Conservation (phyloP, 1,140 invertebrate species). For the Drosophila lacertosa region DNA sequence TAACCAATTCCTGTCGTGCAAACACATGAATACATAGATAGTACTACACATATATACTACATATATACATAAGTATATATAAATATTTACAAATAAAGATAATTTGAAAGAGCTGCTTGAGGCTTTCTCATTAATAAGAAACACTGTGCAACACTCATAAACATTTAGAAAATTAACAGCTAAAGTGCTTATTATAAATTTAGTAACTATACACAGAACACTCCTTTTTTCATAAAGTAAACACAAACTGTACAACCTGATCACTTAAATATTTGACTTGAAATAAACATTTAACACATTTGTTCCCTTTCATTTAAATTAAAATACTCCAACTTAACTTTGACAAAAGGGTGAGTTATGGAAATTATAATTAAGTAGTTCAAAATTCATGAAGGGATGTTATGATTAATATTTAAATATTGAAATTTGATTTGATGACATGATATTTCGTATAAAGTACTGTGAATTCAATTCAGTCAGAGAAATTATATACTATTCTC, state of each 20-base stretch:
- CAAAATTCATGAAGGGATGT: constrained; percentile 21
- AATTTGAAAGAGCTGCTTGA: constrained; percentile 39
- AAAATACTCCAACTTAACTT: constrained; percentile 6
- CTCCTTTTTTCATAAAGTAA: constrained; percentile 2
- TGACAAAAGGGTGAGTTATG: constrained; percentile 9
- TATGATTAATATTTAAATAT: not conserved
- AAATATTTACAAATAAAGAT: constrained; percentile 1
- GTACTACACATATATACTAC: constrained; percentile 5
- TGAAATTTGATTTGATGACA: not conserved
- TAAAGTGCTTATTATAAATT: constrained; percentile 55
- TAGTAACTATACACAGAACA: constrained; percentile 26
- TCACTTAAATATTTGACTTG: constrained; percentile 35
- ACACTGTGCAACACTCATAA: constrained; percentile 32
- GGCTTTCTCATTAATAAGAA: constrained; percentile 31
- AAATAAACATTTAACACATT: constrained; percentile 62
- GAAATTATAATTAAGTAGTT: constrained; percentile 26
- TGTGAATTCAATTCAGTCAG: constrained; percentile 11
- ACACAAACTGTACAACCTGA: constrained; percentile 34
- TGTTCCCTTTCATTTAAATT: constrained; percentile 49
- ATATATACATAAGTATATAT: constrained; percentile 1
- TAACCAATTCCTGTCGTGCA: constrained; percentile 21
- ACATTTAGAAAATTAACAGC: constrained; percentile 51
- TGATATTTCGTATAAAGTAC: not conserved
- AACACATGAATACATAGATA: constrained; percentile 1
- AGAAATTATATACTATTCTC: constrained; percentile 14